Evolutionary conservation across 2,797 vertebrate species (phyloP).

Genomic region (Limosa lapponica): DNA sequence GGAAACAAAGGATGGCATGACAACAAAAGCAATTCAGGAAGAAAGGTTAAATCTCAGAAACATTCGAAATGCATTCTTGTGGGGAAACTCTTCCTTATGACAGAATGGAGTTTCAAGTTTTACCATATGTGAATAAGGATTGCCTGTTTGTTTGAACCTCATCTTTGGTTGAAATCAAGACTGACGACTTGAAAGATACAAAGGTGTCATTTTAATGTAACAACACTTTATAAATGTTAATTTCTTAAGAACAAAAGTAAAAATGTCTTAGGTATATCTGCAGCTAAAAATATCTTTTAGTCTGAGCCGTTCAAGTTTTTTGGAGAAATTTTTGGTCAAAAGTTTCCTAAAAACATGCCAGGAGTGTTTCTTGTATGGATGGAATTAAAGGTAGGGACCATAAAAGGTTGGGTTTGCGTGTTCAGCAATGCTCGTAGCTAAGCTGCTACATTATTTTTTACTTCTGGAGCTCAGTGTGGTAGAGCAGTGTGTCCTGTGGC

Average conservation of each 20-base stretch:
- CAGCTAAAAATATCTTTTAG: neutral
- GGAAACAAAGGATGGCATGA: conserved; percentile 61
- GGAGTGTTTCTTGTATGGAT: neutral
- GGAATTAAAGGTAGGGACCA: neutral
- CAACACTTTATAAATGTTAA: neutral
- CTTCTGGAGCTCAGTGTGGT: neutral
- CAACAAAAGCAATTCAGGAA: conserved; percentile 56
- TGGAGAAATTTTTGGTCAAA: neutral
- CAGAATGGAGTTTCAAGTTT: neutral
- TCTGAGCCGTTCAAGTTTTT: neutral
- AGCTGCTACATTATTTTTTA: neutral
- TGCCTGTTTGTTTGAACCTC: neutral
- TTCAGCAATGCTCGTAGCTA: neutral
- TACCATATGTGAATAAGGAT: neutral
- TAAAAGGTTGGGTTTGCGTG: neutral
- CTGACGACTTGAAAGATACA: neutral
- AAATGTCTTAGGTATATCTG: neutral
- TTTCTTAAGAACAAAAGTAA: neutral
- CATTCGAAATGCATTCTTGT: neutral
- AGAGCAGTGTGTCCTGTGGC: neutral
- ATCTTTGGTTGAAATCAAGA: neutral
- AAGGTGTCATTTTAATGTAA: neutral
- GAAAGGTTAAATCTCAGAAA: conserved; percentile 31
- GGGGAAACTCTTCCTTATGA: neutral
- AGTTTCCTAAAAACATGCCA: neutral